phyloP scores from a whole-genome alignment of 2,888 invertebrate genomes.

The Muscina levida region DNA sequence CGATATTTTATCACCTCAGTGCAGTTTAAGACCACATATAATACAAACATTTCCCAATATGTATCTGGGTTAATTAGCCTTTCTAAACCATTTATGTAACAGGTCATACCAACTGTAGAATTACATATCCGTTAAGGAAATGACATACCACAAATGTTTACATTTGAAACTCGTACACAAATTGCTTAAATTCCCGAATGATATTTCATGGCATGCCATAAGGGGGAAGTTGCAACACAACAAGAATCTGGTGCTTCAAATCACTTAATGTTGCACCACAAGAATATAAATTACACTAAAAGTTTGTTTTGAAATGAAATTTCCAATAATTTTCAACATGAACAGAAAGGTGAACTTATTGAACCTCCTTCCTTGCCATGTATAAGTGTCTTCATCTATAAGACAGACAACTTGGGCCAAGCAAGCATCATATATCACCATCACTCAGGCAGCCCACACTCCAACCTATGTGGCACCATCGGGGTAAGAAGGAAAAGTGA shows the following conservation, averaged over 20 bases:
- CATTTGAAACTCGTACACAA: constrained; percentile 9
- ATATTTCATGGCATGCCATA: constrained; percentile 5
- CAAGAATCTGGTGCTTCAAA: background rate
- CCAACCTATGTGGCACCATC: constrained; percentile 20
- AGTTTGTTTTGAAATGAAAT: constrained; percentile 46
- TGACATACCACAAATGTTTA: constrained; percentile 58
- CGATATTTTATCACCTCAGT: no score
- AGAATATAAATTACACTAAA: constrained; percentile 39
- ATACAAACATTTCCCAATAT: background rate
- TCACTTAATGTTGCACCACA: background rate
- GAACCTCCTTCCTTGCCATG: constrained; percentile 23
- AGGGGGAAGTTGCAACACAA: constrained; percentile 52
- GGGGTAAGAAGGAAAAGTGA: constrained; percentile 14
- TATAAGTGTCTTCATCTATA: background rate
- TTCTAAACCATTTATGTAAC: background rate
- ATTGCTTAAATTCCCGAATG: constrained; percentile 1
- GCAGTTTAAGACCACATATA: no score
- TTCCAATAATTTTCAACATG: constrained; percentile 43
- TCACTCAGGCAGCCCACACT: constrained; percentile 35
- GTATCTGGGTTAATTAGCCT: constrained; percentile 23
- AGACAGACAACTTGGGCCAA: constrained; percentile 22
- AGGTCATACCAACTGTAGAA: background rate
- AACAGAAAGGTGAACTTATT: constrained; percentile 38
- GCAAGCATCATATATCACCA: constrained; percentile 25
- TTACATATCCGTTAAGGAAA: constrained; percentile 49